Base-by-base conservation (phyloP, 2,888 invertebrate genomes). In the Amiota minor region DNA sequence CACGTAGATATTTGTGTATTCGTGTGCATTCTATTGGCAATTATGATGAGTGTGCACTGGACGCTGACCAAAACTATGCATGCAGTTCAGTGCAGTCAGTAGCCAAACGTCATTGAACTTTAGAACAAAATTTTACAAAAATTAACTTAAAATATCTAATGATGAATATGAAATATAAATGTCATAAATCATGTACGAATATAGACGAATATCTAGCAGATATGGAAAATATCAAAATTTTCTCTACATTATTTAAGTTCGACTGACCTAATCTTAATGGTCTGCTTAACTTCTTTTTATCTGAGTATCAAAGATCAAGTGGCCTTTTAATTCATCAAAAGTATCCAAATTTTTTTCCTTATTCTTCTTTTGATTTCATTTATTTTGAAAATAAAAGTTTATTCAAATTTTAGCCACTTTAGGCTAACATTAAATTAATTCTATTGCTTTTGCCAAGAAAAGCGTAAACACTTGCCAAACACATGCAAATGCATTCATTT, bases 241-340 rank as follows among this genome's bases (percentile, higher is more conserved):
- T 70, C 56, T 56, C 70, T 18, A 46, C n/a, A 46, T 64, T 64
- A 18, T 64, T 35, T 18, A 18, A 55, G 16, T 55, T n/a, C 14
- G 16, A 82, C 78, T 86, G 86, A 84, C 86, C 84, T 86, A 81
- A 83, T 83, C 86, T 77, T 77, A 85, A 80, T 85, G 84, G 86
- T 86, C 84, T 84, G 78, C 85, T 84, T 80, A 85, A 78, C 78
- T 81, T 78, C 56, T 73, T 71, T 75, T 73, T 74, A 72, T 75
- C 71, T 75, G n/a, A n/a, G n/a, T n/a, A 77, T 8, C 35, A 35
- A 35, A 75, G 70, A 74, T 73, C 77, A 71, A 80, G 77, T 80
- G 77, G 74, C 73, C 72, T 70, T 62, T 59, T 59, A 70, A 77
- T 72, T 73, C 49, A 18, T 23, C 11, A 14, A 50, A 50, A 50